Percentiles rank a stretch among this genome's conserved stretches.
Conservation (phyloP, 2,797 vertebrate species). For the Pantherophis vulpinus region DNA sequence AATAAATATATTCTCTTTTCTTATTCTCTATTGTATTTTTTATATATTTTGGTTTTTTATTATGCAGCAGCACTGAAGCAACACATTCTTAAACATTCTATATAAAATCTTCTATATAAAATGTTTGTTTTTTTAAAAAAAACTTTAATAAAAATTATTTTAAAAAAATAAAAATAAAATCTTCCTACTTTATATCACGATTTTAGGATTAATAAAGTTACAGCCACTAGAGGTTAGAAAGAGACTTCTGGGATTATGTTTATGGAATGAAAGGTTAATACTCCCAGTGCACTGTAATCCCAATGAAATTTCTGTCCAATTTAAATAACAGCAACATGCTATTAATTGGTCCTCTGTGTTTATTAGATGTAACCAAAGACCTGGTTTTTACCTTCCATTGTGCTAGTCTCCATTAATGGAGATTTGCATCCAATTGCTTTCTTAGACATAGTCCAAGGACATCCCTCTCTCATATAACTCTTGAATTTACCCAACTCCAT, state of each 20-base stretch:
- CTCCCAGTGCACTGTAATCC: not conserved
- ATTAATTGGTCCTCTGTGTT: not conserved
- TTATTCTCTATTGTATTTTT: not conserved
- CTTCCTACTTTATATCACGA: not conserved
- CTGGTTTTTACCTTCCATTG: not conserved
- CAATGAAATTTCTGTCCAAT: not conserved
- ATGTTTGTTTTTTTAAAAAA: no score
- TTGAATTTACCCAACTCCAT: not conserved
- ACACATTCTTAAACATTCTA: not conserved
- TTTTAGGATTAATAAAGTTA: not conserved
- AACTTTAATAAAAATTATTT: no score
- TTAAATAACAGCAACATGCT: not conserved
- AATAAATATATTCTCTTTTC: not conserved
- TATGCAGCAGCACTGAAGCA: not conserved
- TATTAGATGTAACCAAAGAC: not conserved
- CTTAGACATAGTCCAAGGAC: not conserved
- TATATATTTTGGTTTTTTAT: not conserved
- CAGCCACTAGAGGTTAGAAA: not conserved
- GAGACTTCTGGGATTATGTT: not conserved
- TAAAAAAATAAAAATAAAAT: not conserved
- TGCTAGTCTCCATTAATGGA: not conserved
- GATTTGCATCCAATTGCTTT: not conserved
- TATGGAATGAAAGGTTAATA: not conserved
- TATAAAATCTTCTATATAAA: not conserved
- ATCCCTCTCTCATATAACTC: not conserved